Conservation (phyloP, 2,888 invertebrate species). For the Coelinius sp. region DNA sequence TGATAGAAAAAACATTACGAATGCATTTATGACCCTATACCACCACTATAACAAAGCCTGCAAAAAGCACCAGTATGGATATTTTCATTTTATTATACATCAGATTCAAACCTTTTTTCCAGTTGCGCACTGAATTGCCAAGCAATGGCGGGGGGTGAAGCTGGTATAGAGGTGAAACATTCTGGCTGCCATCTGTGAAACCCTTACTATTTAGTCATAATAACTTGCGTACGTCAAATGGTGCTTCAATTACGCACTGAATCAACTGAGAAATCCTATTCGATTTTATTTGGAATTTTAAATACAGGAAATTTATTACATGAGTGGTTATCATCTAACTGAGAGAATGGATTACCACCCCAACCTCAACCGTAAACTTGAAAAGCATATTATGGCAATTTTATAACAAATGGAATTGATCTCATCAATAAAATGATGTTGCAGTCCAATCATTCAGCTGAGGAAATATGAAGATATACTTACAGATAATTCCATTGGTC, state of each 20-base stretch:
- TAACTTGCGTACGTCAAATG: slow-evolving; percentile 51
- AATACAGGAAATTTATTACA: background rate
- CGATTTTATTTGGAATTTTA: background rate
- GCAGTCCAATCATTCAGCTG: background rate
- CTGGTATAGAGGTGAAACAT: slow-evolving; percentile 67
- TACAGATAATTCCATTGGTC: slow-evolving; percentile 66
- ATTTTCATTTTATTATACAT: slow-evolving; percentile 21
- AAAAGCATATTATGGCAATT: slow-evolving; percentile 6
- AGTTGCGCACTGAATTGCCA: slow-evolving; percentile 66
- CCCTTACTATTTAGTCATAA: slow-evolving; percentile 65
- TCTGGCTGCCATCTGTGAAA: slow-evolving; percentile 69
- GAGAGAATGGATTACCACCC: background rate
- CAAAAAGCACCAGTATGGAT: slow-evolving; percentile 31
- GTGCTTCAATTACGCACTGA: slow-evolving; percentile 12
- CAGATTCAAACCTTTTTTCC: slow-evolving; percentile 68
- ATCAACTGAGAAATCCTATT: background rate
- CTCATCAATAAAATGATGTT: background rate
- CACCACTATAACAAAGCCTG: slow-evolving; percentile 31
- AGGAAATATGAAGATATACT: slow-evolving; percentile 48
- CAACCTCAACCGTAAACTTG: background rate
- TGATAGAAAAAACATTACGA: slow-evolving; percentile 1
- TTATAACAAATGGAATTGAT: slow-evolving; percentile 1
- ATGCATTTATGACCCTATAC: slow-evolving; percentile 34
- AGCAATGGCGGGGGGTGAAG: slow-evolving; percentile 67
- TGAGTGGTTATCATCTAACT: background rate